Evolutionary conservation across 2,888 invertebrate species (phyloP).

Genomic region (Andrena chrysosceles): DNA sequence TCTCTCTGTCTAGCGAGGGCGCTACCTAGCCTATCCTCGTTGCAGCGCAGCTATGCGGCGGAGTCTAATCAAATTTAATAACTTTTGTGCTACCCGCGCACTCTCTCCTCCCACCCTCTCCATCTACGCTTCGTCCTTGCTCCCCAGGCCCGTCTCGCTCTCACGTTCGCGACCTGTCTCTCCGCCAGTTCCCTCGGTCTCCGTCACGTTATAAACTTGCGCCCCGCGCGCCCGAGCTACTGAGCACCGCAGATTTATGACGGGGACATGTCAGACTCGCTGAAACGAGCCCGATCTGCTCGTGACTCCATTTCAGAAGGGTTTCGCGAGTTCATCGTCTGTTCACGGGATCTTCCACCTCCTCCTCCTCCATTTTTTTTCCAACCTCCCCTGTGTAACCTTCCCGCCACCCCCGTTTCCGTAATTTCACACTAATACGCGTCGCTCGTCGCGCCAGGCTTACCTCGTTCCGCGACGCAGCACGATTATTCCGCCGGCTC

Average conservation of each 20-base stretch:
- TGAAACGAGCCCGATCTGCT: slow-evolving; percentile 76
- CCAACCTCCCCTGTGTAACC: neutral
- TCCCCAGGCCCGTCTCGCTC: slow-evolving; percentile 26
- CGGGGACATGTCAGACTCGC: slow-evolving; percentile 76
- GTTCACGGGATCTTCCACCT: neutral
- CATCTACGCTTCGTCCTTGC: slow-evolving; percentile 26
- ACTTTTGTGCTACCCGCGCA: slow-evolving; percentile 80
- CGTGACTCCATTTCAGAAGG: slow-evolving; percentile 74
- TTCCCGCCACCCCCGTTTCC: neutral
- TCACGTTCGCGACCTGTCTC: slow-evolving; percentile 20
- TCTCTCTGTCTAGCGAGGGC: slow-evolving; percentile 25
- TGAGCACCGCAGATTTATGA: slow-evolving; percentile 80
- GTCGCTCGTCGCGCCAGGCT: neutral
- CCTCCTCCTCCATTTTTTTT: slow-evolving; percentile 15
- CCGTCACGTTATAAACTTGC: slow-evolving; percentile 78
- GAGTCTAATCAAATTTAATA: slow-evolving; percentile 84
- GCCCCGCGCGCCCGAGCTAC: slow-evolving; percentile 61
- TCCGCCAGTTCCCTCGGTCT: slow-evolving; percentile 54
- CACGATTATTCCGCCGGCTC: slow-evolving; percentile 18
- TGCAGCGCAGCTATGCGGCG: slow-evolving; percentile 75
- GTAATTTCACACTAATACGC: slow-evolving; percentile 27
- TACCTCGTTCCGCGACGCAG: slow-evolving; percentile 17
- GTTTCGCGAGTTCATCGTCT: slow-evolving; percentile 44
- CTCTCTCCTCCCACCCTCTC: slow-evolving; percentile 44
- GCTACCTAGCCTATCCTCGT: slow-evolving; percentile 68